A percentile compares a stretch with the other conserved stretches of the same genome.
Conservation (phyloP, 2,113 vertebrate species). For the Chionomys nivalis region DNA sequence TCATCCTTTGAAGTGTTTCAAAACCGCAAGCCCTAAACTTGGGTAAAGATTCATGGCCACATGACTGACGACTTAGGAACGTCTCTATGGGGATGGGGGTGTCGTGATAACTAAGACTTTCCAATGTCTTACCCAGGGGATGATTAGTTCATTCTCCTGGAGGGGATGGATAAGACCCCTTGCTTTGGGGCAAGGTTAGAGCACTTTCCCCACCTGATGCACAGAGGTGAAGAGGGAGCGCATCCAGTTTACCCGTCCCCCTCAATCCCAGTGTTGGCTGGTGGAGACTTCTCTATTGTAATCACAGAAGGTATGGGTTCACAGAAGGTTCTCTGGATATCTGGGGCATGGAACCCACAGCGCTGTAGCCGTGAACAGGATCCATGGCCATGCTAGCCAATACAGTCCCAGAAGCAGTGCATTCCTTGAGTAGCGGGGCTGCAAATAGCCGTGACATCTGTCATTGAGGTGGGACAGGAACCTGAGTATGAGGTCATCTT, state of each 20-base stretch:
- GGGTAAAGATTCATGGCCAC: not conserved
- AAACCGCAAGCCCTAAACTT: not conserved
- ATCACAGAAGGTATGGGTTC: not conserved
- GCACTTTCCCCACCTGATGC: not conserved
- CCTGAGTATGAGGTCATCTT: not conserved
- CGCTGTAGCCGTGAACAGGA: not conserved
- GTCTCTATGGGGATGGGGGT: not conserved
- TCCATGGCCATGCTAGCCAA: not conserved
- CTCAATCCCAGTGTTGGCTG: not conserved
- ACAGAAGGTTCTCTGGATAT: not conserved
- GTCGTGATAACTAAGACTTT: not conserved
- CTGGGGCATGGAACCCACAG: not conserved
- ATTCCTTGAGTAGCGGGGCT: not conserved
- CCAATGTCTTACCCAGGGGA: not conserved
- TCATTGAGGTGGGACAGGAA: not conserved
- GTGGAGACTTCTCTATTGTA: not conserved
- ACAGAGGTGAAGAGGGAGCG: too few relatives aligned
- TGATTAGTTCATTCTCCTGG: not conserved
- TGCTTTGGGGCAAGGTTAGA: not conserved
- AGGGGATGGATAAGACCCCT: not conserved
- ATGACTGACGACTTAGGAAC: not conserved
- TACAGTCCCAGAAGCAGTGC: not conserved
- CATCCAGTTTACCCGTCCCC: too few relatives aligned
- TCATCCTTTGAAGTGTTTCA: not conserved
- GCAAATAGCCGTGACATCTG: not conserved